phyloP scores from a whole-genome alignment of 2,797 vertebrate species.

The Coilia nasus region DNA sequence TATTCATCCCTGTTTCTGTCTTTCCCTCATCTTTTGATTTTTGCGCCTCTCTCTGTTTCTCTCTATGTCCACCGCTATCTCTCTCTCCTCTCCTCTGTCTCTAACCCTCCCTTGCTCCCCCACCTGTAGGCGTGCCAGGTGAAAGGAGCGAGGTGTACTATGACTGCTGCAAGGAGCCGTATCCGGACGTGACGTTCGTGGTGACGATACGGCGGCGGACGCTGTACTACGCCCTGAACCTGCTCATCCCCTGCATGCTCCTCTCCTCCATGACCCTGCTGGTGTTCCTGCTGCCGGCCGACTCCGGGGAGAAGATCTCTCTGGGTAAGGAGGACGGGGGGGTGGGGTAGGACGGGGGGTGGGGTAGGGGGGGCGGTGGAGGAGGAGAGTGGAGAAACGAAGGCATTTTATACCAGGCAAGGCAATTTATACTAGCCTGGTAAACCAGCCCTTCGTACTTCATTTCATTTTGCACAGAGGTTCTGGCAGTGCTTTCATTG shows the following conservation, averaged over 20 bases:
- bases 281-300: slow-evolving; percentile 79
- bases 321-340: slow-evolving; percentile 65
- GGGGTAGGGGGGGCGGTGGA: too few species aligned
- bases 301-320: slow-evolving; percentile 83
- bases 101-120: neutral
- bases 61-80: slow-evolving; percentile 2
- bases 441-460: too few species aligned
- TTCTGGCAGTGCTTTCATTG: too few species aligned
- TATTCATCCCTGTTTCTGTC: neutral
- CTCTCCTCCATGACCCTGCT: slow-evolving; percentile 83
- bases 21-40: neutral
- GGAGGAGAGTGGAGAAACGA: neutral
- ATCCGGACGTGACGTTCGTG: slow-evolving; percentile 78
- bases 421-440: too few species aligned
- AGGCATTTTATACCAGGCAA: too few species aligned
- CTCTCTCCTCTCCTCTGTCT: neutral
- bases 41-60: neutral
- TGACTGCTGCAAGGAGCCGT: slow-evolving; percentile 82
- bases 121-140: slow-evolving; percentile 72
- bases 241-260: slow-evolving; percentile 80
- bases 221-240: slow-evolving; percentile 81
- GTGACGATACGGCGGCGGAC: slow-evolving; percentile 79
- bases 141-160: slow-evolving; percentile 72
- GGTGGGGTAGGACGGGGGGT: slow-evolving; percentile 59
- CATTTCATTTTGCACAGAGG: too few species aligned